phyloP scores from a whole-genome alignment of 2,797 vertebrate species.

The Molothrus ater region DNA sequence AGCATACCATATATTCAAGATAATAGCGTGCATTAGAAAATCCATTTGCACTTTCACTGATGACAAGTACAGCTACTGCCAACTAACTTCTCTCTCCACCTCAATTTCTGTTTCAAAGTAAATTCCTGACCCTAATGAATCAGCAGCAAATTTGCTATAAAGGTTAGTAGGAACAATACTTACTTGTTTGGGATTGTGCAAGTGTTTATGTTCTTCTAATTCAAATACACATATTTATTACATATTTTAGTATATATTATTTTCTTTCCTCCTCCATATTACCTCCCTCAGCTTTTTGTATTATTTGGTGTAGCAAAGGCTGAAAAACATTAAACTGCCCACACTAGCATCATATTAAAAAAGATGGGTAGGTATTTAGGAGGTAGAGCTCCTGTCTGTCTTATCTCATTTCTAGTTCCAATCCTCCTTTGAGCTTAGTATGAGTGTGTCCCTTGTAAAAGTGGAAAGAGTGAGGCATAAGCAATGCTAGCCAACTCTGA shows the following conservation, averaged over 20 bases:
- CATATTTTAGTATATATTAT: not conserved
- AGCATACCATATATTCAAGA: conserved; percentile 51
- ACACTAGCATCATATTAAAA: not conserved
- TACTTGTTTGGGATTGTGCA: not conserved
- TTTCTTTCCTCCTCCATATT: not conserved
- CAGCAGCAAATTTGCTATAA: not conserved
- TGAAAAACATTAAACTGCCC: not conserved
- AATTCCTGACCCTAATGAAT: not conserved
- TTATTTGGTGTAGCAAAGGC: not conserved
- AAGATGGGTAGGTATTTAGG: not conserved
- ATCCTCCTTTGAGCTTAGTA: fast-evolving
- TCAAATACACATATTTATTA: not conserved
- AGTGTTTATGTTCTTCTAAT: not conserved
- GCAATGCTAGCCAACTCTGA: not conserved
- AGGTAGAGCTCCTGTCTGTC: not conserved
- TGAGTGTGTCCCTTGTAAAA: not conserved
- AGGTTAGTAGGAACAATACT: not conserved
- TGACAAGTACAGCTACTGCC: not conserved
- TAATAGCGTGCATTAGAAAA: conserved; percentile 28
- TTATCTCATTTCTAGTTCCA: not conserved
- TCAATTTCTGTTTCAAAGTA: conserved; percentile 4
- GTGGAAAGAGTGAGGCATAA: not conserved
- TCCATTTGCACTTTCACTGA: conserved; percentile 39
- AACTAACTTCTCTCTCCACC: not conserved
- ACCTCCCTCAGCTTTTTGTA: not conserved